These are phyloP conservation scores for Thermophis baileyi DNA, from an alignment of 2,113 vertebrate species.

Conservation along the genomic window DNA sequence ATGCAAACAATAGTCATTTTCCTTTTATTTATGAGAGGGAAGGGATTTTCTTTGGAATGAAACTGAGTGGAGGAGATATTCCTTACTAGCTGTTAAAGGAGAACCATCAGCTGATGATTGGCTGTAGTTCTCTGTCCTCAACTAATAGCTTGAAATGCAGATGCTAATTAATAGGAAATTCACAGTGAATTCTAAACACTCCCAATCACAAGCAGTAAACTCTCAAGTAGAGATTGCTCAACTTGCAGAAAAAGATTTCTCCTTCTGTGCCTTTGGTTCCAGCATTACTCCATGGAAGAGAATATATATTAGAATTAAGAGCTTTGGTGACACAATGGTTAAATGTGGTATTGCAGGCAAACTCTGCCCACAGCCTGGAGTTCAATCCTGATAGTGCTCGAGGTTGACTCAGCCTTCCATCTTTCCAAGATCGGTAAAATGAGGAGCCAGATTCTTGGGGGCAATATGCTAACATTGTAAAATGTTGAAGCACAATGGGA, in stretches of 20 bases:
- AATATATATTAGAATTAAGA: background rate
- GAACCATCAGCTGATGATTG: background rate
- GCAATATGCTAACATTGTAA: background rate
- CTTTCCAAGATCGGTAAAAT: background rate
- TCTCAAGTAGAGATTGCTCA: background rate
- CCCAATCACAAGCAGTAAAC: background rate
- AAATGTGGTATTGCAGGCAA: background rate
- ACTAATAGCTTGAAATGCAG: background rate
- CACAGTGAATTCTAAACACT: background rate
- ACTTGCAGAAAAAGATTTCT: background rate
- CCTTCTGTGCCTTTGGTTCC: background rate
- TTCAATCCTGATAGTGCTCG: background rate
- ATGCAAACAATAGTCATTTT: background rate
- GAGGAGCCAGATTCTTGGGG: background rate
- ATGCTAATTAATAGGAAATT: background rate
- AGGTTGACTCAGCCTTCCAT: background rate
- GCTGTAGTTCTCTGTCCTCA: background rate
- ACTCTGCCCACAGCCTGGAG: background rate
- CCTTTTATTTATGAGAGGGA: background rate
- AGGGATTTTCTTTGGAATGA: background rate
- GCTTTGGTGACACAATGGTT: background rate
- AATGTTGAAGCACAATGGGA: background rate
- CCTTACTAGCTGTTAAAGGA: background rate
- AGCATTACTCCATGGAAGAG: background rate
- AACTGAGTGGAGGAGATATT: background rate